These are phyloP conservation scores for Muntiacus reevesi DNA, from an alignment of 2,113 vertebrate genomes.

Conservation along the genomic window DNA sequence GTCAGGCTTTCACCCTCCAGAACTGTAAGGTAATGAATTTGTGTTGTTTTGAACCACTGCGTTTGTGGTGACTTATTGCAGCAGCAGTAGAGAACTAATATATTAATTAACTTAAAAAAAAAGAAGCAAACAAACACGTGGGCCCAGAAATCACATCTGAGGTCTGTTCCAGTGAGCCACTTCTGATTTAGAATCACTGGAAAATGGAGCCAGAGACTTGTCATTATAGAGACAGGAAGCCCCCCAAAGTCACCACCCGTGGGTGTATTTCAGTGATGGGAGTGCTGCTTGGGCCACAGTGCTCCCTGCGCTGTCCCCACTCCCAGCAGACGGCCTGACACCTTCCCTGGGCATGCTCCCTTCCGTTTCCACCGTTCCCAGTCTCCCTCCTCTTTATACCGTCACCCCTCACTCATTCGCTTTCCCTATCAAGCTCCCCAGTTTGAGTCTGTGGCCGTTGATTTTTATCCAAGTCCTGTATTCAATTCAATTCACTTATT, in stretches of 20 bases:
- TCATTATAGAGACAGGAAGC: neutral
- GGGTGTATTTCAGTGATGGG: neutral
- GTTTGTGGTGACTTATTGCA: neutral
- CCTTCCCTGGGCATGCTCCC: neutral
- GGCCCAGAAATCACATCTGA: neutral
- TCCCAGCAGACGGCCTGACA: neutral
- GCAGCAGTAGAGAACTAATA: neutral
- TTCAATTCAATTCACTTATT: neutral
- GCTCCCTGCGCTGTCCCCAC: rapidly evolving
- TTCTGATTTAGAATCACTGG: neutral
- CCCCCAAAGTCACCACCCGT: neutral
- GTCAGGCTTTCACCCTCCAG: neutral
- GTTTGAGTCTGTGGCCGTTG: neutral
- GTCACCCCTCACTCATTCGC: neutral
- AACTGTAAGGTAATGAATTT: neutral
- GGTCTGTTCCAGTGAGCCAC: neutral
- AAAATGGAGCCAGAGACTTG: neutral
- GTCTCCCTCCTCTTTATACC: rapidly evolving
- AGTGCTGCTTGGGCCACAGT: neutral
- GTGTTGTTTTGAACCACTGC: neutral
- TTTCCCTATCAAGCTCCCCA: neutral
- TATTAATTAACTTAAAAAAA: neutral
- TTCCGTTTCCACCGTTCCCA: neutral
- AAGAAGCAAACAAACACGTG: neutral
- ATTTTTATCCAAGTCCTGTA: neutral